phyloP scores from a whole-genome alignment of 2,888 invertebrate species.

The Lasioglossum morio region DNA sequence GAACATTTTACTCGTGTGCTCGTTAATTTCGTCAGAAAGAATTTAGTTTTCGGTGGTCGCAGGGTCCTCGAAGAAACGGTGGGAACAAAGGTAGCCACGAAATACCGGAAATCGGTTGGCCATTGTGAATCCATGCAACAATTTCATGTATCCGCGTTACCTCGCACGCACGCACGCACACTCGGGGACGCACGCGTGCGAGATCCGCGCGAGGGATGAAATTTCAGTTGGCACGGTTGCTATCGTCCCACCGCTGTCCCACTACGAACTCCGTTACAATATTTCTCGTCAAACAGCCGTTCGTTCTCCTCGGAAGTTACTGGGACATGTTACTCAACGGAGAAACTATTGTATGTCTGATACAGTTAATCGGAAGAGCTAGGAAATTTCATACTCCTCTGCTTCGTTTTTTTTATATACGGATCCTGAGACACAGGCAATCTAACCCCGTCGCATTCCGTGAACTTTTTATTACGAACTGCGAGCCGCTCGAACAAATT shows the following conservation, averaged over 20 bases:
- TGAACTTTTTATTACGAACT: neutral
- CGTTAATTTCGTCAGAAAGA: neutral
- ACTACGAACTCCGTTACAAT: constrained; percentile 60
- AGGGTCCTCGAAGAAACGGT: neutral
- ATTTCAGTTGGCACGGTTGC: constrained; percentile 68
- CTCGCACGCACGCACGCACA: constrained; percentile 8
- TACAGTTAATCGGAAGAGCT: constrained; percentile 33
- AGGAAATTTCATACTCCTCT: constrained; percentile 3
- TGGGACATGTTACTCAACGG: constrained; percentile 33
- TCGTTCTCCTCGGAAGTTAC: constrained; percentile 47
- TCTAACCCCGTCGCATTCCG: neutral
- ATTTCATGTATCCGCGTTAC: constrained; percentile 45
- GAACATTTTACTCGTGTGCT: neutral
- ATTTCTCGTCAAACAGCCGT: constrained; percentile 61
- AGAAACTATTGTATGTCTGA: constrained; percentile 34
- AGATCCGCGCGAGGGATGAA: constrained; percentile 56
- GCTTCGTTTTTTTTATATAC: neutral
- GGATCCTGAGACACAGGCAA: neutral
- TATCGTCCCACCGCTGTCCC: constrained; percentile 60
- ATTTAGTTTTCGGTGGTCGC: neutral
- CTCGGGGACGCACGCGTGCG: neutral
- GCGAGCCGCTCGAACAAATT: neutral
- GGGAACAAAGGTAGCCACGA: neutral
- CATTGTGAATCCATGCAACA: constrained; percentile 51
- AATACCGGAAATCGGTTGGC: constrained; percentile 72